Percentiles rank a stretch among this genome's conserved stretches.
Evolutionary conservation across 2,113 vertebrate genomes (phyloP).

Genomic region (Pristiophorus japonicus): DNA sequence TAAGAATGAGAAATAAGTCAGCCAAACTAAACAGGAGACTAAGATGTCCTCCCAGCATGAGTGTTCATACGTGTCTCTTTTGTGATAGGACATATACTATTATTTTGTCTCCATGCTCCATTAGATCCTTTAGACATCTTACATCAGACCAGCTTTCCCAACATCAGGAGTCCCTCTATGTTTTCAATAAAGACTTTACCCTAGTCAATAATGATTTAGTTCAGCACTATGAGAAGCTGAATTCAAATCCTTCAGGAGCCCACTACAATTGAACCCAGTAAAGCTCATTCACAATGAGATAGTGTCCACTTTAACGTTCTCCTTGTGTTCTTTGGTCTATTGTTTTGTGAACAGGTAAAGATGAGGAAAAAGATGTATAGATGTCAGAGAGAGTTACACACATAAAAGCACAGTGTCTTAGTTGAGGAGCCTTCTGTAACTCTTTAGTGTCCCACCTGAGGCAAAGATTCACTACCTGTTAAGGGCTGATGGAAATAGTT

Average conservation of each 20-base stretch:
- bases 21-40: conserved; percentile 64
- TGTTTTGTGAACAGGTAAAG: conserved; percentile 69
- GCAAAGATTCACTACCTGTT: conserved; percentile 53
- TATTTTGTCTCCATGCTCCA: conserved; percentile 47
- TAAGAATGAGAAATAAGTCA: conserved; percentile 73
- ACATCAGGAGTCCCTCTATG: conserved; percentile 44
- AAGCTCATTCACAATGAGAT: conserved; percentile 54
- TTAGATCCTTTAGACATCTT: conserved; percentile 46
- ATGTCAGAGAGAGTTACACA: conserved; percentile 77
- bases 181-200: conserved; percentile 45
- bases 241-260: conserved; percentile 51
- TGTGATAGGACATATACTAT: conserved; percentile 40
- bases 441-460: conserved; percentile 53
- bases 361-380: conserved; percentile 76
- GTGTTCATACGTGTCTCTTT: conserved; percentile 37
- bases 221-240: conserved; percentile 48
- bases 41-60: conserved; percentile 42
- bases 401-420: conserved; percentile 56
- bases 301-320: conserved; percentile 64
- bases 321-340: conserved; percentile 97
- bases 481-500: conserved; percentile 51
- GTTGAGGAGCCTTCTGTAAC: conserved; percentile 44
- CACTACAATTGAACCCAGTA: conserved; percentile 49
- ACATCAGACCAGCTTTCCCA: conserved; percentile 49
- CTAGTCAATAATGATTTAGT: conserved; percentile 44